phyloP scores from a whole-genome alignment of 2,113 vertebrate genomes.

The Tenrec ecaudatus region DNA sequence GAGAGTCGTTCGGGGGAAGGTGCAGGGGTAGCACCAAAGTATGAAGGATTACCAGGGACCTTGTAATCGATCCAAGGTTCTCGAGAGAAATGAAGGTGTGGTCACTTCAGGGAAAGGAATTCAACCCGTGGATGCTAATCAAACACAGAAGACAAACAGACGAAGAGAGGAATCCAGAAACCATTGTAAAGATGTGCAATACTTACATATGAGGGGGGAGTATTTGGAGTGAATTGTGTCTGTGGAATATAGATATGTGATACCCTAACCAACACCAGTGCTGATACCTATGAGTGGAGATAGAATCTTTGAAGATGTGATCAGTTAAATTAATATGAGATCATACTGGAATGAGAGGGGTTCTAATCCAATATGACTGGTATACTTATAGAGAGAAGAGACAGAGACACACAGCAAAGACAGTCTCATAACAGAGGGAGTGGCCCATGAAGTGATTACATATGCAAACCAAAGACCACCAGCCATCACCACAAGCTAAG shows the following conservation, averaged over 20 bases:
- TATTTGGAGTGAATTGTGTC: not conserved
- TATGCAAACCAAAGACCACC: not conserved
- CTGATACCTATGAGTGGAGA: not conserved
- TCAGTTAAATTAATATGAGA: not conserved
- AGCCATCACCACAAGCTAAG: not conserved
- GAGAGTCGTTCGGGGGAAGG: too few species aligned
- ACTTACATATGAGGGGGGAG: not conserved
- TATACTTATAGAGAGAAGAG: not conserved
- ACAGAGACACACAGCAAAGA: not conserved
- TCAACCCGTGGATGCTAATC: rapidly evolving
- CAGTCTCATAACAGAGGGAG: not conserved
- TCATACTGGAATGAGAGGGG: not conserved
- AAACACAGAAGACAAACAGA: not conserved
- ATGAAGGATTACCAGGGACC: rapidly evolving
- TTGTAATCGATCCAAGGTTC: rapidly evolving
- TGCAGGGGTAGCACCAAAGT: too few species aligned
- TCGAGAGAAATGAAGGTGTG: rapidly evolving
- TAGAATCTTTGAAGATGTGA: not conserved
- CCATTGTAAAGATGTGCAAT: not conserved
- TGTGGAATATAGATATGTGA: not conserved
- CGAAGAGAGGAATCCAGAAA: rapidly evolving
- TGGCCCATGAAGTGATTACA: not conserved
- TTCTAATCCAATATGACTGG: not conserved
- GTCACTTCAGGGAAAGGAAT: rapidly evolving
- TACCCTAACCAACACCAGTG: not conserved